Base-by-base conservation (phyloP, 2,113 vertebrate species). In the Vulpes ferrilata region DNA sequence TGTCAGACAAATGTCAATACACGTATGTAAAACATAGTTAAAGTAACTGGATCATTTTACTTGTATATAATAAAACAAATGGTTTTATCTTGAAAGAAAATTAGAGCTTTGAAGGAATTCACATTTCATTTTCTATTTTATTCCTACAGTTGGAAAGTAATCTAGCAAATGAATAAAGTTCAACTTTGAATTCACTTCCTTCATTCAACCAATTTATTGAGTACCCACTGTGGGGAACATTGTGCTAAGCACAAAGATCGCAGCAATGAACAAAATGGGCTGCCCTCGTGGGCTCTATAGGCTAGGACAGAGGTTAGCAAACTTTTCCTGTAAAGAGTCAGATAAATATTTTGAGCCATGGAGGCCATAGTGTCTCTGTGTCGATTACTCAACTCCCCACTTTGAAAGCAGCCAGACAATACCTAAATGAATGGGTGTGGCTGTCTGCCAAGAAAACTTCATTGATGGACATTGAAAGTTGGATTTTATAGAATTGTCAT, bases 31-130 rank as follows among this genome's bases (percentile, higher is more conserved):
- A 67, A 82, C 60, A 35, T 51, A 90, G 67, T 74, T 74, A 74
- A 76, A 94, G 91, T 94, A 90, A 74, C n/a, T 81, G 32, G 35
- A 38, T 87, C 25, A 23, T 67, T 73, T 87, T 64, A 86, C 62
- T 80, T 86, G 16, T 65, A 62, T 38, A 65, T 74, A 96, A 86
- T 73, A 90, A 83, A 35, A 94, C 2, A 19, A 90, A 93, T 73
- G 11, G 17, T 53, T 91, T 95, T 82, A 76, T 76, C 35, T 92
- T 78, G 67, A 74, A 53, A 92, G 79, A 51, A 87, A 76, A 86
- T 1, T 57, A 57, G 59, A 59, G 51, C 48, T 96, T 88, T 90
- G 43, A 83, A 96, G 20, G 60, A 95, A 97, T 85, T 85, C 90
- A 89, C 79, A 80, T 79, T 84, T 76, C 30, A 71, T 79, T 89